Evolutionary conservation across 30 jellyfish, hydroid and myxozoan species (phyloP).

Genomic region (Pelagia noctiluca): DNA sequence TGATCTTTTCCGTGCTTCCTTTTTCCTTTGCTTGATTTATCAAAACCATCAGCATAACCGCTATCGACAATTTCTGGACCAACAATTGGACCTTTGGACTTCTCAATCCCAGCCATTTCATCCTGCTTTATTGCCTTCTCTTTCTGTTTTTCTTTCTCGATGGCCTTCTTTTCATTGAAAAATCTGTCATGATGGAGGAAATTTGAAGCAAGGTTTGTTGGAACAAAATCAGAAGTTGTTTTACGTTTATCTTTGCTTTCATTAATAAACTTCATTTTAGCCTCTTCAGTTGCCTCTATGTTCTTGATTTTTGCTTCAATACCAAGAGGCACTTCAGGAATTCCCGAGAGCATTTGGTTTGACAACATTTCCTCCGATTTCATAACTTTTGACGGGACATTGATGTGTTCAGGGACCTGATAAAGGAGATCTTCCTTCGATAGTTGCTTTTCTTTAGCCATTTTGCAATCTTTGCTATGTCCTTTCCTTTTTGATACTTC

Average conservation of each 20-base stretch:
- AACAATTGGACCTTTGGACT: slow-evolving; percentile 90
- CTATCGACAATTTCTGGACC: slow-evolving; percentile 59
- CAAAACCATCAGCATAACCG: neutral
- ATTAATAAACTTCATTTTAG: slow-evolving; percentile 81
- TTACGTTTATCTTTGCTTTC: slow-evolving; percentile 78
- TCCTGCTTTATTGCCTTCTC: slow-evolving; percentile 64
- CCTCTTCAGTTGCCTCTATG: slow-evolving; percentile 97
- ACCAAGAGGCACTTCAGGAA: slow-evolving; percentile 98
- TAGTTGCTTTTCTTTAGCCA: slow-evolving; percentile 8
- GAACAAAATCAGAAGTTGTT: slow-evolving; percentile 94
- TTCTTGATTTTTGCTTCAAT: slow-evolving; percentile 93
- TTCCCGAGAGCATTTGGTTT: slow-evolving; percentile 97
- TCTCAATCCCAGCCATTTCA: slow-evolving; percentile 26
- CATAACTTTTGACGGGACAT: slow-evolving; percentile 90
- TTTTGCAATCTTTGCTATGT: slow-evolving; percentile 17
- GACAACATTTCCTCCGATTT: slow-evolving; percentile 99
- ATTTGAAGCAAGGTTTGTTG: slow-evolving; percentile 96
- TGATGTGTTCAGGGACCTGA: slow-evolving; percentile 87
- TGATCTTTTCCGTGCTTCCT: slow-evolving; percentile 52
- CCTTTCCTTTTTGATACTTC: slow-evolving; percentile 80
- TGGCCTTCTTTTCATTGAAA: slow-evolving; percentile 82
- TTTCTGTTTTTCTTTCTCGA: slow-evolving; percentile 85
- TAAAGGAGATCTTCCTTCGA: slow-evolving; percentile 86
- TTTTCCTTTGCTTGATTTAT: slow-evolving; percentile 32
- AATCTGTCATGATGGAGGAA: slow-evolving; percentile 94